These are phyloP conservation scores for Hydriomena furcata DNA, from an alignment of 2,888 invertebrate genomes.

Conservation along the genomic window DNA sequence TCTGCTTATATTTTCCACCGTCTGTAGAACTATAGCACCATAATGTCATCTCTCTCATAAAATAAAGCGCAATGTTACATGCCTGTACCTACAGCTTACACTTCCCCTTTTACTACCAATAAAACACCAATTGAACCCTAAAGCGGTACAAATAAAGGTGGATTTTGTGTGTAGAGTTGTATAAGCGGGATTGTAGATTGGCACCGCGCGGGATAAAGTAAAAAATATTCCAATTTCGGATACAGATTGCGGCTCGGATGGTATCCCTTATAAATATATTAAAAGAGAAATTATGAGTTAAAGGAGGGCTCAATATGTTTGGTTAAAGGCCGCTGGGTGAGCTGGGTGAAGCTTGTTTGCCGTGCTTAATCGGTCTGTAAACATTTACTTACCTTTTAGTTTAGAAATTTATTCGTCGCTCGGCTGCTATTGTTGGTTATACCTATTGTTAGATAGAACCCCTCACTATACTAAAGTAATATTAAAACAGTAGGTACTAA, in stretches of 20 bases:
- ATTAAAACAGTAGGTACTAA: too few species aligned
- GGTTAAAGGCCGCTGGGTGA: conserved; percentile 32
- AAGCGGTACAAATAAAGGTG: conserved; percentile 21
- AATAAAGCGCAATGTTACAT: conserved; percentile 43
- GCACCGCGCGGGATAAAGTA: conserved; percentile 50
- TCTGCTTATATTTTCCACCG: background rate
- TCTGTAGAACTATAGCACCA: conserved; percentile 4
- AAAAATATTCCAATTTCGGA: conserved; percentile 64
- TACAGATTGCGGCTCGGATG: conserved; percentile 56
- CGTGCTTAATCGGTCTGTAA: conserved; percentile 31
- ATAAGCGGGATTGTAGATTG: conserved; percentile 30
- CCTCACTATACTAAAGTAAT: too few species aligned
- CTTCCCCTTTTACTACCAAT: conserved; percentile 3
- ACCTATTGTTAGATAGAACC: too few species aligned
- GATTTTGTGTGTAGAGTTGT: conserved; percentile 3
- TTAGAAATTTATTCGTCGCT: background rate
- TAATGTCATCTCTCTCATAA: conserved; percentile 39
- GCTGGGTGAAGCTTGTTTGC: conserved; percentile 19
- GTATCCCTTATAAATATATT: conserved; percentile 66
- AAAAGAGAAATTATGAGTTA: conserved; percentile 61
- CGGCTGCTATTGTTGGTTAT: too few species aligned
- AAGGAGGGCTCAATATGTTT: conserved; percentile 46
- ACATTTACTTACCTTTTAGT: conserved; percentile 24
- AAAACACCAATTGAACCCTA: conserved; percentile 25
- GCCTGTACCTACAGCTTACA: conserved; percentile 34